Evolutionary conservation across 1,140 invertebrate genomes (phyloP).

Genomic region (Neotoxoptera formosana): DNA sequence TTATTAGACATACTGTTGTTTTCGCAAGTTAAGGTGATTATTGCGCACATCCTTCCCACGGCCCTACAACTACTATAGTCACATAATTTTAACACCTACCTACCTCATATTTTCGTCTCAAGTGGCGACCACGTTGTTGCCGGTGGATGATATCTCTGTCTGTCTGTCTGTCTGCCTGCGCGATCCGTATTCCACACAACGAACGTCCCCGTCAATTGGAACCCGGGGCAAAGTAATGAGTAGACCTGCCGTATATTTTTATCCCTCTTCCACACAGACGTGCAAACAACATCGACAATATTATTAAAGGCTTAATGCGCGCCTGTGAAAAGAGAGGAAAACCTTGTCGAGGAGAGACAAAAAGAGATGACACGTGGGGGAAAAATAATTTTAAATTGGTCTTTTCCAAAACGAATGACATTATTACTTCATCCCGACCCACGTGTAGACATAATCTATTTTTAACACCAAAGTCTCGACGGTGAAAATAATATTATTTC

Average conservation of each 20-base stretch:
- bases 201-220: not conserved
- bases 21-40: too few species aligned
- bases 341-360: too few species aligned
- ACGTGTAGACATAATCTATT: not conserved
- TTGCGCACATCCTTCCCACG: too few species aligned
- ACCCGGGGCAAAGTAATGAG: not conserved
- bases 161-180: too few species aligned
- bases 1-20: too few species aligned
- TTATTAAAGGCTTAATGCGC: not conserved
- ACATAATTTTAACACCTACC: too few species aligned
- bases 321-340: accelerated
- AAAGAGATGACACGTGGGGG: too few species aligned
- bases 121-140: too few species aligned
- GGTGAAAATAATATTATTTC: not conserved
- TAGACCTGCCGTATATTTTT: not conserved
- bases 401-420: not conserved
- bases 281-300: not conserved
- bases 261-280: not conserved
- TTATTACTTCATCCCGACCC: not conserved
- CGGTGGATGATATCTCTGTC: too few species aligned
- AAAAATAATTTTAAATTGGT: not conserved
- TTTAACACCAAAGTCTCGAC: not conserved
- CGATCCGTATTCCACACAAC: not conserved
- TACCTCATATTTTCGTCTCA: too few species aligned
- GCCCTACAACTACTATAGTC: too few species aligned